These are phyloP conservation scores for Coboldia fuscipes DNA, from an alignment of 1,140 invertebrate species.

Conservation along the genomic window DNA sequence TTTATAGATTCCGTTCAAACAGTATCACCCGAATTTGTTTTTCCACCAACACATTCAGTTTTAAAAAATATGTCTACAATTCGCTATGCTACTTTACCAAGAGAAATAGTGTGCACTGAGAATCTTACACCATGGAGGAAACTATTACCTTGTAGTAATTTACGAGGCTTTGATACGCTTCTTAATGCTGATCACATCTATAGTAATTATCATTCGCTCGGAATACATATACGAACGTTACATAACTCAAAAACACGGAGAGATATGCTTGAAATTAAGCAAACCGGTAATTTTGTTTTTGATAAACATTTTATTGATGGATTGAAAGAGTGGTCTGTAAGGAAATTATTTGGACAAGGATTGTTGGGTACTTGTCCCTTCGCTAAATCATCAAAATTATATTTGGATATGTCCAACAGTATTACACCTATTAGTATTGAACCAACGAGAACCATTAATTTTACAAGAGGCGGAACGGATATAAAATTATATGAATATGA, in stretches of 20 bases:
- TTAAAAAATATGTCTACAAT: conserved; percentile 17
- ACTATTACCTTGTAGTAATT: conserved; percentile 76
- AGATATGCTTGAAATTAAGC: conserved; percentile 49
- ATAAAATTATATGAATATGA: conserved; percentile 46
- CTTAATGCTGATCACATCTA: conserved; percentile 82
- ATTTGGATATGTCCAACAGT: conserved; percentile 52
- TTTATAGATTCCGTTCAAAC: conserved; percentile 83
- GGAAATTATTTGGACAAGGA: conserved; percentile 66
- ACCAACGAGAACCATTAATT: conserved; percentile 30
- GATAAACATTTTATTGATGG: conserved; percentile 43
- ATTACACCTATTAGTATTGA: conserved; percentile 25
- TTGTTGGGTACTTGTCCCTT: conserved; percentile 58
- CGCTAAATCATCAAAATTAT: conserved; percentile 52
- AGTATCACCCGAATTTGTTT: conserved; percentile 58
- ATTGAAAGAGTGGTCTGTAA: conserved; percentile 57
- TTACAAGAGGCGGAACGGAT: conserved; percentile 39
- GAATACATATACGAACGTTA: conserved; percentile 60
- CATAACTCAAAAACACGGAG: conserved; percentile 31
- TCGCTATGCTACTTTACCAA: conserved; percentile 70
- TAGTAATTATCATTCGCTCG: conserved; percentile 83
- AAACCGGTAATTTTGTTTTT: conserved; percentile 71
- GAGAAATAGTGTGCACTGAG: conserved; percentile 95
- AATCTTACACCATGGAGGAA: conserved; percentile 98
- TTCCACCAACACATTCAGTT: conserved; percentile 43
- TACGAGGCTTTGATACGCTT: conserved; percentile 62